Evolutionary conservation across 2,113 vertebrate species (phyloP), one percentile per base, ranked within the genome.

Genomic region (Galeopterus variegatus): DNA sequence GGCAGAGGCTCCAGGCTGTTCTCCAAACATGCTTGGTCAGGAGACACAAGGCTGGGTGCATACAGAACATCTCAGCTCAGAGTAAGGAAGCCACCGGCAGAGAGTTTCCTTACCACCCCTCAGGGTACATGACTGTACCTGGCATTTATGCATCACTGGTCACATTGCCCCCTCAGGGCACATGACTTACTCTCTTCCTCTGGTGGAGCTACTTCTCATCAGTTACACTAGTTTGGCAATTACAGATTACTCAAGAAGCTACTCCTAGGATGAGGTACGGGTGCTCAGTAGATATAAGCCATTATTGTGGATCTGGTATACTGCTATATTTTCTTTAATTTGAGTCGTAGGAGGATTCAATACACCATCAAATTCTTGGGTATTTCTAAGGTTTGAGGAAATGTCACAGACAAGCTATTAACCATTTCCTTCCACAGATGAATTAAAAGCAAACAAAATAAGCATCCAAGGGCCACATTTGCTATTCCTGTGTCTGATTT

Each of bases 371-470:
- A 45, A 91, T 88, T 88, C 45, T 86, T 36, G 48, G 18, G 18
- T 17, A 6, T 80, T 58, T 52, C 33, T 54, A 41, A 41, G 12
- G 21, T 56, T 73, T 64, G 26, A 65, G 52, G 56, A 93, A 94
- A 58, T 18, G 75, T 88, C 19, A 73, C 41, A 81, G 79, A 85
- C 19, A 28, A 60, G 52, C 9, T 54, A 50, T 60, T 76, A 86
- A 87, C 26, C 17, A 52, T 58, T 87, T 84, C 24, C 41, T 72
- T 92, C 56, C 21, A 56, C 19, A 76, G n/a, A 69, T 62, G 88
- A 69, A 77, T 90, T 82, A 72, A 84, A 73, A 79, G 75, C 13
- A 41, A 77, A 41, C 13, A 82, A 75, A 94, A 62, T 69, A 67
- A 31, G 26, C 23, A 92, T 70, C 41, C 83, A 86, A 81, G 83